Base-by-base conservation (phyloP, 2,888 invertebrate genomes). In the Caenorhabditis panamensis region DNA sequence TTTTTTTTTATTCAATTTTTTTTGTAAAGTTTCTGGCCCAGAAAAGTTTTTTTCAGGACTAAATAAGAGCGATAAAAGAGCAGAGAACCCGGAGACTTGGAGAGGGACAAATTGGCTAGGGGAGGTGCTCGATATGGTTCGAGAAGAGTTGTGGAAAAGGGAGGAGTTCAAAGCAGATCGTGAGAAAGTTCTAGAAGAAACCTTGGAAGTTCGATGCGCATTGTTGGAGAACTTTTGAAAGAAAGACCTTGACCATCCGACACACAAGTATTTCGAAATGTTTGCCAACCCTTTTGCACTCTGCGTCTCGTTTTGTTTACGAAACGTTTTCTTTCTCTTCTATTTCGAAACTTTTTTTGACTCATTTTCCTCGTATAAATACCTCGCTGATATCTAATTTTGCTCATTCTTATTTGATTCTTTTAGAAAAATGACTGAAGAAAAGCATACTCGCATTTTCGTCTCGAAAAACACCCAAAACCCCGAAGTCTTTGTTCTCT, bases 401-500 rank as follows among this genome's bases (percentile, higher is more conserved):
- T n/a, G n/a, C n/a, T n/a, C n/a, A n/a, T n/a, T n/a, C n/a, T n/a
- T n/a, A n/a, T n/a, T n/a, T n/a, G n/a, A n/a, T n/a, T n/a, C n/a
- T n/a, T n/a, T n/a, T n/a, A n/a, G n/a, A n/a, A n/a, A n/a, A n/a
- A n/a, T n/a, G n/a, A n/a, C n/a, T n/a, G n/a, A n/a, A n/a, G n/a
- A n/a, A n/a, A n/a, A n/a, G 20, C 64, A 66, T 24, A 66, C 64
- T 2, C 51, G 37, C 6, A 58, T 73, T 11, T 64, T 18, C n/a
- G 47, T 72, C 22, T 58, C 41, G 3, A 44, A n/a, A n/a, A n/a
- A n/a, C n/a, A n/a, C n/a, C 13, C 41, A 6, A 41, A 66, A 3
- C 47, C 53, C 8, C 59, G 36, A 75, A n/a, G 18, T 31, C n/a
- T n/a, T 75, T 6, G 75, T 75, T 0, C 49, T 76, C 1, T 76